Evolutionary conservation across 2,888 invertebrate genomes (phyloP).

Genomic region (Hipparchia semele): DNA sequence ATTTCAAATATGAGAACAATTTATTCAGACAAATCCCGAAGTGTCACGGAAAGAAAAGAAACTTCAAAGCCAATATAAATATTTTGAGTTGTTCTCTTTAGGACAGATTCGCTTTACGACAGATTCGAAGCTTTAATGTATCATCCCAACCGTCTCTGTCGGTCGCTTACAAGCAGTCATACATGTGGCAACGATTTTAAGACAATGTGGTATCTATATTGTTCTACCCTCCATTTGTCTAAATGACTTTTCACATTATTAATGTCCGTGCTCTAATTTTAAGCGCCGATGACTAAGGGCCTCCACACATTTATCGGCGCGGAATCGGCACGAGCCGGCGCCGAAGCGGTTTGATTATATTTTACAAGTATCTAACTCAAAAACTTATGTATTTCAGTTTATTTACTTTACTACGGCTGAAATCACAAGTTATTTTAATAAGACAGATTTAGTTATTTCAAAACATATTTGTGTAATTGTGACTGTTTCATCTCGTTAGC

Average conservation of each 20-base stretch:
- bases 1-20: neutral
- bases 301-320: too few species aligned
- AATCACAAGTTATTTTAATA: too few species aligned
- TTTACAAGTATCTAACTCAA: too few species aligned
- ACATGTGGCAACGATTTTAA: constrained; percentile 34
- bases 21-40: neutral
- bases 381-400: too few species aligned
- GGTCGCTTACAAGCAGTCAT: constrained; percentile 12
- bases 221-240: constrained; percentile 27
- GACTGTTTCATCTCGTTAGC: too few species aligned
- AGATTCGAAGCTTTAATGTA: neutral
- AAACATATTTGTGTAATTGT: too few species aligned
- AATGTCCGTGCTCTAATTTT: constrained; percentile 15
- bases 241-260: constrained; percentile 29
- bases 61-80: constrained; percentile 15
- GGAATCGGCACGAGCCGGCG: too few species aligned
- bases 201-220: constrained; percentile 32
- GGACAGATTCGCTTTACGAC: too few species aligned
- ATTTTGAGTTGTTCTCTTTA: too few species aligned
- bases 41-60: constrained; percentile 4
- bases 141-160: neutral
- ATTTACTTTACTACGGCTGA: too few species aligned
- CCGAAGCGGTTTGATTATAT: too few species aligned
- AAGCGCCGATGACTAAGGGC: constrained; percentile 1
- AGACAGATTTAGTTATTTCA: too few species aligned